Base-by-base conservation (phyloP, 2,113 vertebrate genomes). In the Pseudonaja textilis region DNA sequence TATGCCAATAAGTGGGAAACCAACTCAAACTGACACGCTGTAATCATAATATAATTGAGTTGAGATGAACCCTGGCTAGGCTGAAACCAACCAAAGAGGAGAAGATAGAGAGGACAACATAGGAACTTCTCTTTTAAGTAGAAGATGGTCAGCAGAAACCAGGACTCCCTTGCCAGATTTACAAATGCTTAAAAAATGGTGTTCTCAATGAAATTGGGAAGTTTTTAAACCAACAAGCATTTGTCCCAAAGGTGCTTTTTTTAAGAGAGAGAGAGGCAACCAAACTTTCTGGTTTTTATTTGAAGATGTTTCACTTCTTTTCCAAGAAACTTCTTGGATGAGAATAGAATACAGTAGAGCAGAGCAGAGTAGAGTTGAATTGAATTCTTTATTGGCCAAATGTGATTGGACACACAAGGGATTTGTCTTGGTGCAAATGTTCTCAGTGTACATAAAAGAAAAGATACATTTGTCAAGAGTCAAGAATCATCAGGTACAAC, bases 21-120 rank as follows among this genome's bases (percentile, higher is more conserved):
- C 93, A 87, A 93, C 96, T 97, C 95, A 95, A 97, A 98, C 95
- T 96, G 96, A 95, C 96, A 95, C 45, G 0, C 89, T 97, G 86
- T 97, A 97, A 97, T 96, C 97, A 97, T 96, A 96, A 96, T 96
- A 96, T 97, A 97, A 97, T 95, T 97, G 96, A 97, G 95, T 96
- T 96, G 96, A 94, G 94, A 97, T 95, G 94, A 97, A 97, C 94
- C 96, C 96, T 95, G 95, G 96, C 96, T 94, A 96, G 96, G 94
- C 97, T 95, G 96, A 97, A 96, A 97, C 95, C 94, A 95, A 95
- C 93, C 57, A 92, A 95, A 93, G 91, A 93, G 42, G 95, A 94
- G 93, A 95, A 96, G 95, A 94, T 95, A 95, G 94, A 93, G 89
- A 91, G 89, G 92, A 89, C 34, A 96, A 96, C 90, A 95, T 94